Evolutionary conservation across 2,888 invertebrate species (phyloP), one percentile per base, ranked within the genome.

Genomic region (Orchesella flavescens): DNA sequence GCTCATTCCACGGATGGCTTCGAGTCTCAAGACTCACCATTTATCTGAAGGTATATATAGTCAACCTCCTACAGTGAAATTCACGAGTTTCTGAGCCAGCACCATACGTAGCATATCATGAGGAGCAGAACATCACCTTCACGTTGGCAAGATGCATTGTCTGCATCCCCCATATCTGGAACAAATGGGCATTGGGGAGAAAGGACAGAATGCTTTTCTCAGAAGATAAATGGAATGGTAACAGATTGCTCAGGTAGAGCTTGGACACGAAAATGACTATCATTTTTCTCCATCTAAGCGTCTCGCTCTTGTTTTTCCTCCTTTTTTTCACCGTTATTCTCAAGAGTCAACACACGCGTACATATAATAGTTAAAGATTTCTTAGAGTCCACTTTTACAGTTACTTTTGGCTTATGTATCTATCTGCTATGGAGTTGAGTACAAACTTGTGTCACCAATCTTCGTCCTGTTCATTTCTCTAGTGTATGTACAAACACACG

Each of bases 201-300:
- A 68, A 86, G 75, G 85, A 86, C 86, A 86, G 85, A 79, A 75
- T 81, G 84, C 84, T 84, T 79, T 75, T 68, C 68, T 46, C 59
- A 7, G 71, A 77, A 88, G 86, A 88, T 87, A 87, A 88, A 88
- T 88, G 88, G 88, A 87, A 85, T 85, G 83, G 88, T 86, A 88
- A 87, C 88, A 88, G 87, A 88, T 88, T 88, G 87, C 84, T 83
- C 86, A 87, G 87, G 87, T 87, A 87, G 86, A 86, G 86, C 79
- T 77, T 81, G 87, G 88, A 88, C 87, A 87, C 82, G 80, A 61
- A 85, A 87, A 88, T 87, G 87, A 87, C 87, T 86, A 87, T 87
- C 88, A 88, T 88, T 88, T 87, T 88, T 88, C 88, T 87, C 87
- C 86, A 88, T 88, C 88, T 88, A 87, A 85, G 63, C 59, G 23